phyloP scores from a whole-genome alignment of 2,113 vertebrate species.

The Lasiurus cinereus region DNA sequence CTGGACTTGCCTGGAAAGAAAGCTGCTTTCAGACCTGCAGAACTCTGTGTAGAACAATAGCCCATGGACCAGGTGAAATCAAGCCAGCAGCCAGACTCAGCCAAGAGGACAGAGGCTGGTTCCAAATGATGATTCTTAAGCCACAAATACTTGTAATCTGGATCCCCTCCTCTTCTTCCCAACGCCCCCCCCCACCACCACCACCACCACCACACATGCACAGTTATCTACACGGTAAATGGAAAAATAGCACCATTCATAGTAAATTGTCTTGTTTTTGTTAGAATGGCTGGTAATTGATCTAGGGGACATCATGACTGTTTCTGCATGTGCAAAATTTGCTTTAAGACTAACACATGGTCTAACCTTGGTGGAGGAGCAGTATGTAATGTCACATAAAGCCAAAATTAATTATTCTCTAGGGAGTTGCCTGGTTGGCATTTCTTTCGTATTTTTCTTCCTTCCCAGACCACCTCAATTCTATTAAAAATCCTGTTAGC shows the following conservation, averaged over 20 bases:
- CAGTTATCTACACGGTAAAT: background rate
- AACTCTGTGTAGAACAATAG: background rate
- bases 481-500: slow-evolving; percentile 80
- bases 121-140: background rate
- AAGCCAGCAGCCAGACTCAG: background rate
- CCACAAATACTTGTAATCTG: background rate
- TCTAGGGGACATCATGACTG: background rate
- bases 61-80: background rate
- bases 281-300: background rate
- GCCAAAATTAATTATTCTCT: slow-evolving; percentile 73
- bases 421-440: slow-evolving; percentile 70
- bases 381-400: slow-evolving; percentile 79
- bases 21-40: background rate
- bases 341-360: slow-evolving; percentile 67
- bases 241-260: background rate
- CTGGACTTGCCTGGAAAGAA: background rate
- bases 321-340: slow-evolving; percentile 31
- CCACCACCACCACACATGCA: too few relatives aligned
- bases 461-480: slow-evolving; percentile 67
- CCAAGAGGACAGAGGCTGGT: background rate
- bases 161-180: background rate
- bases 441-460: slow-evolving; percentile 79
- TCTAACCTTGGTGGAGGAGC: slow-evolving; percentile 68
- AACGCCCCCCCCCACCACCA: background rate
- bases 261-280: background rate